A percentile compares a stretch with the other conserved stretches of the same genome.
Conservation (phyloP, 2,888 invertebrate species). For the Tiliacea aurago region DNA sequence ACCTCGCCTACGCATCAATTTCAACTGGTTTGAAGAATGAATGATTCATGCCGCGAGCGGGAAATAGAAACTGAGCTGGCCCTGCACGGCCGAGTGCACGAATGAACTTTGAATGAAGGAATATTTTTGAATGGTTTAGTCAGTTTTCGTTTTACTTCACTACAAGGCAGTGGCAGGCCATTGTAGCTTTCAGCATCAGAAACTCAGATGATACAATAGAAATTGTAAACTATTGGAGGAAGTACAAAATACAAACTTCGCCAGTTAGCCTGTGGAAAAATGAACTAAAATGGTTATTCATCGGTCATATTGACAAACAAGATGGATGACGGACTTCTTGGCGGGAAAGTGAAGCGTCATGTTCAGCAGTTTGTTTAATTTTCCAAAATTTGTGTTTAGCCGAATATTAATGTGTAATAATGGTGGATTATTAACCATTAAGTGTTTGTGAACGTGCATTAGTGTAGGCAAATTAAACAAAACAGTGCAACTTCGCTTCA, state of each 20-base stretch:
- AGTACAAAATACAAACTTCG: not conserved
- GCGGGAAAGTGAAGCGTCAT: no score
- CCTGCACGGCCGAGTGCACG: not conserved
- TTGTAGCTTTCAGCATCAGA: not conserved
- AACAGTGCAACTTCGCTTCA: no score
- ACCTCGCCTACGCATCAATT: constrained; percentile 38
- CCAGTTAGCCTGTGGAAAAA: constrained; percentile 15
- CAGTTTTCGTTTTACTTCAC: not conserved
- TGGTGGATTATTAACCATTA: no score
- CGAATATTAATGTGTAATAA: no score
- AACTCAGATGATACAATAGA: not conserved
- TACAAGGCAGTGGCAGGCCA: not conserved
- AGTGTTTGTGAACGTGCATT: no score
- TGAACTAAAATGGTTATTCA: not conserved
- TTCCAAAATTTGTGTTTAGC: no score
- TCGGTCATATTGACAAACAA: not conserved
- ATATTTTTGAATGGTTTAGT: not conserved
- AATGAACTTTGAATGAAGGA: constrained; percentile 31
- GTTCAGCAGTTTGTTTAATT: no score
- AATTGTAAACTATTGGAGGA: no score
- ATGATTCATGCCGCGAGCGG: constrained; percentile 16
- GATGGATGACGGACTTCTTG: no score
- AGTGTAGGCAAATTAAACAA: no score
- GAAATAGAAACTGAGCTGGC: constrained; percentile 27
- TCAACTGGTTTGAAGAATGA: constrained; percentile 58